Evolutionary conservation across 2,797 vertebrate genomes (phyloP).

Genomic region (Sebastes jordani): DNA sequence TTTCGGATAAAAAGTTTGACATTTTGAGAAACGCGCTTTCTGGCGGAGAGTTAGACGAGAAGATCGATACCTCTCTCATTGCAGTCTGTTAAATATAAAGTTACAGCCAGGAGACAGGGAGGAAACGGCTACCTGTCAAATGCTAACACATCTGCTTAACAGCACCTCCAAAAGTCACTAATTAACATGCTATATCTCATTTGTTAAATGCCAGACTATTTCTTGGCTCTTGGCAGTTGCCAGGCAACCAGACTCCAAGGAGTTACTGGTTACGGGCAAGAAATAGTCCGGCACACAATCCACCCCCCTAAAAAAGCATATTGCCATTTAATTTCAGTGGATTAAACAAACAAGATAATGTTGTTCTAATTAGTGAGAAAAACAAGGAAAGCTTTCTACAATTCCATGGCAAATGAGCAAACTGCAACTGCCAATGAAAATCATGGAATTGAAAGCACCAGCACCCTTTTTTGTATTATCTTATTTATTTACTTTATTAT

Average conservation of each 20-base stretch:
- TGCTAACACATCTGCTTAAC: background rate
- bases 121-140: background rate
- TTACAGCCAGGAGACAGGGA: background rate
- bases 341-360: background rate
- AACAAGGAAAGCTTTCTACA: background rate
- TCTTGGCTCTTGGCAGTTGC: background rate
- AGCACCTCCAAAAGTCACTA: background rate
- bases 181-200: background rate
- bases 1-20: background rate
- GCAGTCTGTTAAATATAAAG: background rate
- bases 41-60: background rate
- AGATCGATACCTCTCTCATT: background rate
- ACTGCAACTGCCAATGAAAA: background rate
- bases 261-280: background rate
- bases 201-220: background rate
- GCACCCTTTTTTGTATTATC: rapidly evolving
- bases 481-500: no score
- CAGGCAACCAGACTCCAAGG: background rate
- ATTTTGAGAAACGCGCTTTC: background rate
- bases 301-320: background rate
- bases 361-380: background rate
- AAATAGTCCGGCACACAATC: background rate
- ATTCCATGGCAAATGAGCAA: background rate
- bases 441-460: background rate
- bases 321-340: background rate